Percentiles rank a stretch among this genome's conserved stretches.
phyloP scores from a whole-genome alignment of 2,888 invertebrate genomes.

The Xylota segnis region DNA sequence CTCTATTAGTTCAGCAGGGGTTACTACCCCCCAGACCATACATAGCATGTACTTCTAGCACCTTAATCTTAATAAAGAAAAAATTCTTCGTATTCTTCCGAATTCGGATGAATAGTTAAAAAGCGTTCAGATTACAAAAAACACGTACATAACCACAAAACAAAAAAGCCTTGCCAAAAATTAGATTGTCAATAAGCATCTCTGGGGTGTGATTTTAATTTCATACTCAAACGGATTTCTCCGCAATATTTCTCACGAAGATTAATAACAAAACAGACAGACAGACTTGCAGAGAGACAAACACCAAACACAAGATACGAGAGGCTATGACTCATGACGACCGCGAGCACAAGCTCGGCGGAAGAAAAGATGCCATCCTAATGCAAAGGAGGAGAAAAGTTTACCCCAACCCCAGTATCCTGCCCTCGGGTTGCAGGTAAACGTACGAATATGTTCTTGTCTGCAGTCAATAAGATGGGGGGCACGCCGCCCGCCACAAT shows the following conservation, averaged over 20 bases:
- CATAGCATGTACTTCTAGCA: constrained; percentile 13
- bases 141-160: neutral
- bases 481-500: constrained; percentile 50
- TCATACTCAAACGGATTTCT: constrained; percentile 84
- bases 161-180: constrained; percentile 22
- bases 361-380: constrained; percentile 65
- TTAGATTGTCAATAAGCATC: constrained; percentile 76
- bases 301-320: constrained; percentile 7
- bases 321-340: constrained; percentile 58
- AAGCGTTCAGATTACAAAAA: constrained; percentile 49
- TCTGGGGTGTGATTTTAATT: constrained; percentile 85
- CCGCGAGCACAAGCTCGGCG: constrained; percentile 40
- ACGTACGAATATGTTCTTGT: neutral
- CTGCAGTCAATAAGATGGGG: constrained; percentile 51
- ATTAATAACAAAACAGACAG: constrained; percentile 69
- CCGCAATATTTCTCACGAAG: constrained; percentile 73
- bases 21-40: constrained; percentile 43
- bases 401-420: neutral
- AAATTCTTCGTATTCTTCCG: constrained; percentile 25
- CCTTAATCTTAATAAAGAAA: constrained; percentile 58
- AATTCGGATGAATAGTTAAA: constrained; percentile 68
- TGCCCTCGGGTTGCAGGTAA: constrained; percentile 41
- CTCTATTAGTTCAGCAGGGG: neutral
- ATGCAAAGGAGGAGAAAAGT: constrained; percentile 63
- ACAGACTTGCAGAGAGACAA: constrained; percentile 17